Evolutionary conservation across 1,140 invertebrate genomes (phyloP).

Genomic region (Ericerus pela): DNA sequence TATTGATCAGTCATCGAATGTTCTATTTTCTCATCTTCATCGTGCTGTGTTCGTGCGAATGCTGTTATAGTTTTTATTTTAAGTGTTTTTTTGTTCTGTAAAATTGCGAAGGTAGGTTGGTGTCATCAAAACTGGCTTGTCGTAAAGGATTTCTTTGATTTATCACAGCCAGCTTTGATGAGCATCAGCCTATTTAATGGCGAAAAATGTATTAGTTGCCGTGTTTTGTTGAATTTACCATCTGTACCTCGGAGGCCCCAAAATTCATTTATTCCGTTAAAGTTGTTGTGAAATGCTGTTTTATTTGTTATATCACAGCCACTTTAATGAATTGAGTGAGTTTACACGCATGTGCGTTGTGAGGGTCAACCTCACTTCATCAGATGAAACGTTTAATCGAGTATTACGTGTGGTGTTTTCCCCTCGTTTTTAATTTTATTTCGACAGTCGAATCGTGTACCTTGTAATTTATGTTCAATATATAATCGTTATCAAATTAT

Average conservation of each 20-base stretch:
- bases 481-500: too few relatives aligned
- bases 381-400: too few relatives aligned
- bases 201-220: background rate
- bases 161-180: conserved; percentile 83
- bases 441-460: too few relatives aligned
- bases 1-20: background rate
- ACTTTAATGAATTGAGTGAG: conserved; percentile 37
- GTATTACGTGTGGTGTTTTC: too few relatives aligned
- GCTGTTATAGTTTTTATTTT: background rate
- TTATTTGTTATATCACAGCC: conserved; percentile 66
- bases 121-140: conserved; percentile 60
- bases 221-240: too few relatives aligned
- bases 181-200: conserved; percentile 34
- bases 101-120: conserved; percentile 30
- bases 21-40: too few relatives aligned
- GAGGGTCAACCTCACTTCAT: too few relatives aligned
- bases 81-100: background rate
- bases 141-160: conserved; percentile 41
- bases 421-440: too few relatives aligned
- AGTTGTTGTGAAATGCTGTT: conserved; percentile 65
- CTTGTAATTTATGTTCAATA: too few relatives aligned
- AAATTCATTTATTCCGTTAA: conserved; percentile 49
- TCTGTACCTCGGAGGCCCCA: too few relatives aligned
- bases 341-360: background rate
- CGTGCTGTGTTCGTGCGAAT: too few relatives aligned